phyloP scores from a whole-genome alignment of 1,140 invertebrate species.

The Limonius californicus region DNA sequence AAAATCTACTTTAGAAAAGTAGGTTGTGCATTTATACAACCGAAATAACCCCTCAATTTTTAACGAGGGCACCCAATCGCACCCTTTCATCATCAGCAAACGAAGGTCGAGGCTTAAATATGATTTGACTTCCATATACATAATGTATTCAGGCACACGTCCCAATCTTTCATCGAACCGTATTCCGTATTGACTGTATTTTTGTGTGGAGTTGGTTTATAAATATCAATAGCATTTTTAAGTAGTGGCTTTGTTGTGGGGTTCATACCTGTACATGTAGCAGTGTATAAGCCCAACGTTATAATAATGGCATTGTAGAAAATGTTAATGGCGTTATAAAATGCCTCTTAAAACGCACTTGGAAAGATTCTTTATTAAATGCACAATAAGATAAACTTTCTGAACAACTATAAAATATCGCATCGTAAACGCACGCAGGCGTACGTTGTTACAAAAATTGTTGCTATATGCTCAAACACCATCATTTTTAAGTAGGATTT shows the following conservation, averaged over 20 bases:
- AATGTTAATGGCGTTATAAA: conserved; percentile 10
- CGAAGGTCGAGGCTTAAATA: conserved; percentile 11
- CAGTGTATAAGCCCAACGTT: not conserved
- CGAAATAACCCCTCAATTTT: not conserved
- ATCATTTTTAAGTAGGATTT: too few relatives aligned
- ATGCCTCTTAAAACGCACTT: conserved; percentile 12
- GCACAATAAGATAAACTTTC: not conserved
- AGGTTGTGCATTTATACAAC: too few relatives aligned
- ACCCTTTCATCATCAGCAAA: conserved; percentile 13
- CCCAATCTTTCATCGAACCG: conserved; percentile 24
- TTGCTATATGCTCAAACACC: too few relatives aligned
- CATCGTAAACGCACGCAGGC: too few relatives aligned
- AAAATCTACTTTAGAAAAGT: too few relatives aligned
- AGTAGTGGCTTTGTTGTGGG: conserved; percentile 13
- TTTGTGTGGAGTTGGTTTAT: conserved; percentile 17
- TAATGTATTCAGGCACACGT: conserved; percentile 27
- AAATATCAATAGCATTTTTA: conserved; percentile 28
- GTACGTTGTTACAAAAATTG: too few relatives aligned
- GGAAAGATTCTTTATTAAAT: conserved; percentile 1
- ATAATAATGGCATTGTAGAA: conserved; percentile 14
- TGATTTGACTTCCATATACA: conserved; percentile 20
- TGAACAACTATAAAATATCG: not conserved
- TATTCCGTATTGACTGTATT: conserved; percentile 20
- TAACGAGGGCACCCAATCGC: not conserved
- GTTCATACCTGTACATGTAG: conserved; percentile 13